phyloP scores from a whole-genome alignment of 2,888 invertebrate species.

The Rugalucina vietnamica region DNA sequence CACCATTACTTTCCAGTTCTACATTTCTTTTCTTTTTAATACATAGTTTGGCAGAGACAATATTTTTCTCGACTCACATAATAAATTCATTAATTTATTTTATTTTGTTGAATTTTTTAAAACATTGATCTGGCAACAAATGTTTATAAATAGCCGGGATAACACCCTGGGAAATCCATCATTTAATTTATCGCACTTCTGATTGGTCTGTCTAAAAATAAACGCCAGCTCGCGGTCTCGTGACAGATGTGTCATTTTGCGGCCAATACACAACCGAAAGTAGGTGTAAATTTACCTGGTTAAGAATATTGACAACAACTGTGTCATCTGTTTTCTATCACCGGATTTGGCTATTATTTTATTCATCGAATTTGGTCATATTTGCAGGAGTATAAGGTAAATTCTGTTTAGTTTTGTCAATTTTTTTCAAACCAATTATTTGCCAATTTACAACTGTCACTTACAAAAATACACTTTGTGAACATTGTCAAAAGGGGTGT shows the following conservation, averaged over 20 bases:
- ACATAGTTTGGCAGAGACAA: too few relatives aligned
- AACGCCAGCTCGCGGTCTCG: background rate
- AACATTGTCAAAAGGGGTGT: conserved; percentile 37
- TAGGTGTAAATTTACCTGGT: background rate
- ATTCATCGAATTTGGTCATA: background rate
- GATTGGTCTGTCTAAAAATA: background rate
- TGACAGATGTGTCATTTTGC: conserved; percentile 11
- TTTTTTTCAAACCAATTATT: too few relatives aligned
- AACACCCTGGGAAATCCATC: conserved; percentile 5
- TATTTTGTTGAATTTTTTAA: too few relatives aligned
- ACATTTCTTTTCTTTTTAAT: too few relatives aligned
- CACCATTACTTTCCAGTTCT: too few relatives aligned
- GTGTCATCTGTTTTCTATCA: background rate
- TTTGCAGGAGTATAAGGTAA: background rate
- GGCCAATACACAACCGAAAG: conserved; percentile 16
- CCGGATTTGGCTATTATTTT: background rate
- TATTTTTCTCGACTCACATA: too few relatives aligned
- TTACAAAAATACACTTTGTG: background rate
- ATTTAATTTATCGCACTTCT: background rate
- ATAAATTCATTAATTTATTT: too few relatives aligned
- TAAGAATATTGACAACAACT: background rate
- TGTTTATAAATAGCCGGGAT: background rate
- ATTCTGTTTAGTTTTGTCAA: background rate
- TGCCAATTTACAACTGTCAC: conserved; percentile 14
- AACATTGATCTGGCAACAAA: too few relatives aligned